These are phyloP conservation scores for Papilio polytes DNA, from an alignment of 1,140 invertebrate genomes.

Conservation along the genomic window DNA sequence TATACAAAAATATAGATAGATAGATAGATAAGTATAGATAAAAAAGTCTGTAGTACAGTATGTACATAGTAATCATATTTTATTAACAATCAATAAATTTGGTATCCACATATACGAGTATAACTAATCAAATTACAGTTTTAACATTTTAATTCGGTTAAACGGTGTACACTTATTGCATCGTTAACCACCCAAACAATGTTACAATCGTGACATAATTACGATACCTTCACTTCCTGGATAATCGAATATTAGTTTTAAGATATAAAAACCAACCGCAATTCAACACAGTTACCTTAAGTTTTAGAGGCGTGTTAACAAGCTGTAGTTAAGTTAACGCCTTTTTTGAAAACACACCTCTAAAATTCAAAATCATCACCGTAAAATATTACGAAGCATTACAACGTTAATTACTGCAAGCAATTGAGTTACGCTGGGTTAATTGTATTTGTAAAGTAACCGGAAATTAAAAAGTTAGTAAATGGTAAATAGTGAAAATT, in stretches of 20 bases:
- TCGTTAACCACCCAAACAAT: not conserved
- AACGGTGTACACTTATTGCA: not conserved
- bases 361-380: not conserved
- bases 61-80: no score
- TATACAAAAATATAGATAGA: no score
- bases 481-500: no score
- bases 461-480: no score
- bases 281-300: not conserved
- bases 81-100: no score
- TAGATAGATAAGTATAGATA: no score
- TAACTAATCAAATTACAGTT: no score
- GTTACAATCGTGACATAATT: constrained; percentile 3
- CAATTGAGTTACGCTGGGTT: not conserved
- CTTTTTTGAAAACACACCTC: constrained; percentile 2
- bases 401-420: not conserved
- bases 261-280: not conserved
- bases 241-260: not conserved
- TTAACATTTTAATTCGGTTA: no score
- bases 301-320: not conserved
- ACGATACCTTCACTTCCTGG: not conserved
- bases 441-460: not conserved
- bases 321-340: not conserved
- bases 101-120: no score
- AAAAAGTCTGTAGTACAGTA: no score
- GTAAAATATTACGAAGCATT: not conserved